These are phyloP conservation scores for Prochilodus magdalenae DNA, from an alignment of 2,113 vertebrate species.

Conservation along the genomic window DNA sequence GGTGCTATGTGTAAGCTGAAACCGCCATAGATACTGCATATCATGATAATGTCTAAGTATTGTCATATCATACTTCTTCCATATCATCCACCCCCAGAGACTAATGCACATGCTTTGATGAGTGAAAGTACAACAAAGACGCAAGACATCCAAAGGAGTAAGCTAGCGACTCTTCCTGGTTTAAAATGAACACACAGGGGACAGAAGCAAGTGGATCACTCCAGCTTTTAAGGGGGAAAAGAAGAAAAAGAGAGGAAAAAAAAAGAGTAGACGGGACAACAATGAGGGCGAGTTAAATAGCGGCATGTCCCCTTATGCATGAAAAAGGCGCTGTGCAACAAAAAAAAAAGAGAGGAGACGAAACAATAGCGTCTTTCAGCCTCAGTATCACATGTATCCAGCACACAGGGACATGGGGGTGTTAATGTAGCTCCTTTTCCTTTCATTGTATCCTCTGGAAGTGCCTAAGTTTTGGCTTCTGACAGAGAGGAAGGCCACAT, in stretches of 20 bases:
- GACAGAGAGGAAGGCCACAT: conserved; percentile 45
- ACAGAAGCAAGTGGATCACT: conserved; percentile 50
- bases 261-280: conserved; percentile 51
- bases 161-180: conserved; percentile 19
- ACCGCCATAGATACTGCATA: too few relatives aligned
- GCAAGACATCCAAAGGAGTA: neutral
- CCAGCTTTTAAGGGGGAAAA: conserved; percentile 37
- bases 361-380: conserved; percentile 71
- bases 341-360: conserved; percentile 49
- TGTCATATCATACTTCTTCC: too few relatives aligned
- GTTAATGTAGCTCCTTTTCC: conserved; percentile 74
- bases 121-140: neutral
- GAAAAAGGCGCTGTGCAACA: conserved; percentile 40
- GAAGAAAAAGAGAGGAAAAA: too few relatives aligned
- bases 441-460: conserved; percentile 76
- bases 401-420: conserved; percentile 61
- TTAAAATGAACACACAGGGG: conserved; percentile 45
- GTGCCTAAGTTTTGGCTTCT: conserved; percentile 35
- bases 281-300: conserved; percentile 50
- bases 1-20: too few relatives aligned
- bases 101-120: neutral
- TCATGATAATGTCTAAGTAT: too few relatives aligned
- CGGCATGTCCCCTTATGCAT: conserved; percentile 42
- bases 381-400: conserved; percentile 66
- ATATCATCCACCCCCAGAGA: too few relatives aligned